Conservation (phyloP, 2,113 vertebrate species). For the Vimba vimba region DNA sequence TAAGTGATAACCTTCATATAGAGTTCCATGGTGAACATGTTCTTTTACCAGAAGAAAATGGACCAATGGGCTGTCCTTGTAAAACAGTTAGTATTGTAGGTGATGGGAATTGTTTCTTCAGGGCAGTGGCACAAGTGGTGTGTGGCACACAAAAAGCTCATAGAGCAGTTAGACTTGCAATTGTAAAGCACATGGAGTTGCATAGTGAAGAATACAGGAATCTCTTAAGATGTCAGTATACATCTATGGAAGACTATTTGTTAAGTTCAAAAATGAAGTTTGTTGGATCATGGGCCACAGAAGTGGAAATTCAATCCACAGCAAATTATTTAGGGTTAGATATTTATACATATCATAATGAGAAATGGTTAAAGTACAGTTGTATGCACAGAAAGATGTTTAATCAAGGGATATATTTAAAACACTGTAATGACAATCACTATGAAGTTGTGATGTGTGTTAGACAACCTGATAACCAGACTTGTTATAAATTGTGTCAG, state of each 20-base stretch:
- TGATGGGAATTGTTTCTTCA: background rate
- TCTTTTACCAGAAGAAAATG: background rate
- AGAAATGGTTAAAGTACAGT: slow-evolving; percentile 23
- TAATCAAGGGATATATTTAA: background rate
- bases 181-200: slow-evolving; percentile 6
- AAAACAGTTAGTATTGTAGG: background rate
- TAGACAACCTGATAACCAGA: background rate
- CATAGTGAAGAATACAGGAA: background rate
- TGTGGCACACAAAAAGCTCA: background rate
- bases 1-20: background rate
- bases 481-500: background rate
- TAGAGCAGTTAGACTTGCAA: background rate
- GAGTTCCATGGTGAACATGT: background rate
- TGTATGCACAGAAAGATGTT: background rate
- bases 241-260: slow-evolving; percentile 23
- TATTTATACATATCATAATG: slow-evolving; percentile 25
- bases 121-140: background rate
- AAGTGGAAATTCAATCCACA: slow-evolving; percentile 4
- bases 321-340: slow-evolving; percentile 7
- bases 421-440: background rate
- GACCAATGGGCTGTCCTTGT: background rate
- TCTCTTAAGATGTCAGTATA: background rate
- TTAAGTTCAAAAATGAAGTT: slow-evolving; percentile 6
- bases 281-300: slow-evolving; percentile 25
- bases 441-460: slow-evolving; percentile 19